These are phyloP conservation scores for Helicoverpa armigera DNA, from an alignment of 1,140 invertebrate genomes.

Conservation along the genomic window DNA sequence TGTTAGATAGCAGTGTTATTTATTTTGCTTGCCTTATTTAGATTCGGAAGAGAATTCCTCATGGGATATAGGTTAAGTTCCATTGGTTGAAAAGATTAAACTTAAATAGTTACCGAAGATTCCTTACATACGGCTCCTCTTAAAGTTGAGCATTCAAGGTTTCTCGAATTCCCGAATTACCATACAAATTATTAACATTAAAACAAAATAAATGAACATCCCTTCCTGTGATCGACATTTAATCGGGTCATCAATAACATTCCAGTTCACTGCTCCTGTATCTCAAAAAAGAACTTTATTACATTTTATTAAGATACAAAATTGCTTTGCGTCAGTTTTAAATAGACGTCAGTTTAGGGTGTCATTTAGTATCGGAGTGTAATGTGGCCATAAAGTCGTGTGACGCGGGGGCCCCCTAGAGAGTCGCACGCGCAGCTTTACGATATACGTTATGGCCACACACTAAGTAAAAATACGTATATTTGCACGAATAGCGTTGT, in stretches of 20 bases:
- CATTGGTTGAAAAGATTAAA: background rate
- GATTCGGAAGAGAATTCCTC: conserved; percentile 8
- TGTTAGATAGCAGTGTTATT: conserved; percentile 32
- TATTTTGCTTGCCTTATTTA: conserved; percentile 16
- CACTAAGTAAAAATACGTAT: conserved; percentile 42
- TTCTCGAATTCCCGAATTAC: background rate
- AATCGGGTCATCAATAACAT: conserved; percentile 17
- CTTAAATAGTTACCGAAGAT: background rate
- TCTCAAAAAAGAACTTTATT: background rate
- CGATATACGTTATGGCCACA: conserved; percentile 59
- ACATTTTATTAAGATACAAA: background rate
- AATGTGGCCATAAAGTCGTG: conserved; percentile 65
- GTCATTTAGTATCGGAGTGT: conserved; percentile 38
- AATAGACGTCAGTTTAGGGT: conserved; percentile 18
- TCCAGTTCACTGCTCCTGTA: background rate
- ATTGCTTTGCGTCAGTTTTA: background rate
- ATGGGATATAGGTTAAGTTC: conserved; percentile 1
- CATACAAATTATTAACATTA: conserved; percentile 10
- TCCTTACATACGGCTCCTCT: background rate
- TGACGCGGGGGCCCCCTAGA: conserved; percentile 62
- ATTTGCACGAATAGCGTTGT: too few relatives aligned
- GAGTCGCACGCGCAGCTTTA: conserved; percentile 59
- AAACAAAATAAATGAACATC: conserved; percentile 12
- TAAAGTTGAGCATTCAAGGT: background rate
- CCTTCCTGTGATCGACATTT: conserved; percentile 37